Evolutionary conservation across 92 coral and sea anemone genomes (phyloP), one percentile per base, ranked within the genome.

Genomic region (Parazoanthus swiftii): DNA sequence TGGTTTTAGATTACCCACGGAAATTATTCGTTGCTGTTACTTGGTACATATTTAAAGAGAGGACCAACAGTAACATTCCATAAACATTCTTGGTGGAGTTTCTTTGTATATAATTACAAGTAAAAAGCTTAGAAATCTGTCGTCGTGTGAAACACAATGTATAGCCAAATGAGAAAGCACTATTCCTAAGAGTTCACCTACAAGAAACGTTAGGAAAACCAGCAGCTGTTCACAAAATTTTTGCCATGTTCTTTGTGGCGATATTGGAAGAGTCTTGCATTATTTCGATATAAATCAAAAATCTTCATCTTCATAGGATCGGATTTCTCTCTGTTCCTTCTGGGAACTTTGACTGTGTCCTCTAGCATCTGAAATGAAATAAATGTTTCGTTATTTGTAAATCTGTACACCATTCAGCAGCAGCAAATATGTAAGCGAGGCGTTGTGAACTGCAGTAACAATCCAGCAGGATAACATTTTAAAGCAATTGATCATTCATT

Each of bases 261-360:
- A 6, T 16, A 20, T 1, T 63, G n/a, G 20, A 21, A 20, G 20
- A 54, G 18, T 11, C 3, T 54, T 11, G 59, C 59, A 54, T 54
- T 11, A 14, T 63, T 21, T 63, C 26, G 1, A 18, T 63, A 20
- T 20, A 63, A 26, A 26, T 79, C 38, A 79, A 51, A 48, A 79
- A 1, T 79, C 82, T 8, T 44, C 20, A 10, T 51, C 82, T 11
- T 25, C 82, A 25, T 79, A 79, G 35, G 82, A n/a, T 50, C 63
- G 50, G 23, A 79, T n/a, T 79, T 79, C 82, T 51, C 82, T 79
- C 82, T 79, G 82, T 46, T 79, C 82, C 37, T 51, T 46, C 21
- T 79, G 82, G 39, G 82, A 79, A 43, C 82, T 79, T 46, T 79
- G 82, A 51, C 82, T 79, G 65, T 79, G 66, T n/a, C 82, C 82